These are phyloP conservation scores for Creontiades dilutus DNA, from an alignment of 2,888 invertebrate genomes.

Conservation along the genomic window DNA sequence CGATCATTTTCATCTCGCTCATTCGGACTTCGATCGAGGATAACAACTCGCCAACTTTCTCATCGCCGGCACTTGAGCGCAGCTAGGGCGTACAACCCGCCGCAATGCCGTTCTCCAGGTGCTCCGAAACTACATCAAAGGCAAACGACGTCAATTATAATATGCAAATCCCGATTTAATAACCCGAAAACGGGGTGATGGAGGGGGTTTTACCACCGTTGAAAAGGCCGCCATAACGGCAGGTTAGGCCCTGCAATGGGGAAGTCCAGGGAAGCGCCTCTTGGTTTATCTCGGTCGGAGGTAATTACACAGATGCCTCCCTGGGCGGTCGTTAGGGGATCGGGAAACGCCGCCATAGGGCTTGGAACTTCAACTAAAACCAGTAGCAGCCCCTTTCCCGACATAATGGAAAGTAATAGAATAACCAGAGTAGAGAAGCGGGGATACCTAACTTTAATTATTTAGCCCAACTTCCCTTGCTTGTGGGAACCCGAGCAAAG, in stretches of 20 bases:
- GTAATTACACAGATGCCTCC: constrained; percentile 68
- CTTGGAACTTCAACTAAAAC: constrained; percentile 15
- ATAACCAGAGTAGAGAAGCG: constrained; percentile 61
- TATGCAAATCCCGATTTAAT: constrained; percentile 68
- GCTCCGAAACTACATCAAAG: not conserved
- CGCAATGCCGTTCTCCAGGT: too few species aligned
- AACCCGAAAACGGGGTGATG: constrained; percentile 49
- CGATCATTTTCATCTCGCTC: too few species aligned
- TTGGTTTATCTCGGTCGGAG: constrained; percentile 56
- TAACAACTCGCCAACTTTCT: too few species aligned
- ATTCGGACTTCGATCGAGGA: too few species aligned
- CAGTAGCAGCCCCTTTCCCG: constrained; percentile 41
- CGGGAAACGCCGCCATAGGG: constrained; percentile 22
- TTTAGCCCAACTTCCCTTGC: constrained; percentile 57
- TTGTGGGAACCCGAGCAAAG: constrained; percentile 10
- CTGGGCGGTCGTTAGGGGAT: constrained; percentile 65
- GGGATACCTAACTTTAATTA: constrained; percentile 59
- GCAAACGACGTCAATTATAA: constrained; percentile 54
- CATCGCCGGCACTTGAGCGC: too few species aligned
- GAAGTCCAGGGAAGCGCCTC: constrained; percentile 4
- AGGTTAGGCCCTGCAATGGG: constrained; percentile 31
- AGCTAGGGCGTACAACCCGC: too few species aligned
- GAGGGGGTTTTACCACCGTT: not conserved
- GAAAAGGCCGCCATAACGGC: not conserved
- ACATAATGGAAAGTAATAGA: constrained; percentile 71